Base-by-base conservation (phyloP, 2,797 vertebrate species). In the Hephaestus fuliginosus region DNA sequence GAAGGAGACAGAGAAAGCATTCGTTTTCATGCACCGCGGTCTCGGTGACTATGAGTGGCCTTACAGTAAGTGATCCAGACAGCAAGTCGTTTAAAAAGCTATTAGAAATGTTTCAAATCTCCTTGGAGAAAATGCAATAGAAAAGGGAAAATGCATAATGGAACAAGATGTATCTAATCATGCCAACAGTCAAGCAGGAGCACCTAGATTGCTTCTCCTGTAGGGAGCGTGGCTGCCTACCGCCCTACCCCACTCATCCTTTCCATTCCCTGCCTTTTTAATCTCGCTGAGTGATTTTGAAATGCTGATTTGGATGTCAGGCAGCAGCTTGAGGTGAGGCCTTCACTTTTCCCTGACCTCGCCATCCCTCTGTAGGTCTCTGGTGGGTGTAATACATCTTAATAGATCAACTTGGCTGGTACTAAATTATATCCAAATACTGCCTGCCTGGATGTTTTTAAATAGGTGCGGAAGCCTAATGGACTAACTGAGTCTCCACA, bases 281-380 rank as follows among this genome's bases (percentile, higher is more conserved):
- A 96, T 96, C 94, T 95, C 15, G 17, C 84, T 93, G 95, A 95
- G 94, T 95, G 94, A 93, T 94, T 95, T 82, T 89, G 88, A 91
- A 94, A 93, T 73, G 80, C 88, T 95, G 89, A 92, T 92, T 90
- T 90, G 86, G 80, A 92, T 88, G 92, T 91, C 51, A 20, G 78
- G 88, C 82, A 81, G 84, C 89, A 87, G 81, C 77, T 80, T 80
- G 75, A 89, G 84, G 87, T 88, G 81, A 91, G 86, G 89, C 88
- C 80, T 86, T 86, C 82, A 77, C 83, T 87, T 89, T 83, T 78
- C 60, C 67, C 76, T 90, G 88, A 92, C 92, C 91, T 89, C 85
- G 41, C 64, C 71, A 77, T 88, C 79, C 78, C 71, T 62, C 63
- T 7, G 46, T 84, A 82, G 75, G 76, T 86, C 80, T 94, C 88